Base-by-base conservation (phyloP, 1,140 invertebrate species). In the Myzus persicae region DNA sequence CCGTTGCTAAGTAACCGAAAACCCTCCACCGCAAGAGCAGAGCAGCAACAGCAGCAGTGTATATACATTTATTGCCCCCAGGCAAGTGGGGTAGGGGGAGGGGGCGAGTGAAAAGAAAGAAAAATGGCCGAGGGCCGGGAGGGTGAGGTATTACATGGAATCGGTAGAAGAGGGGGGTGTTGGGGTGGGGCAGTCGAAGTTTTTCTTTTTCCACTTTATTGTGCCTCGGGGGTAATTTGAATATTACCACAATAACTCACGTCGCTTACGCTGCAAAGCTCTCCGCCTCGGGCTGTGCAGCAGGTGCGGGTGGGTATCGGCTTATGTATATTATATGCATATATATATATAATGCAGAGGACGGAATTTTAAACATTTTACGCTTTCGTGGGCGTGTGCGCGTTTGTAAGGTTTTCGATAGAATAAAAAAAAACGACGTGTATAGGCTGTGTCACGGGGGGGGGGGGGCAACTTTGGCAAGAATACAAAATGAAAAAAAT, bases 201-300 rank as follows among this genome's bases (percentile, higher is more conserved):
- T 85, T 84, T 93, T 93, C 81, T 93, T 93, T 93, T 93, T 54
- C 81, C 81, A 40, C 44, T 92, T 92, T 82, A 48, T 82, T 48
- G 76, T 48, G 76, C 91, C 91, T 82, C 24, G 11, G 67, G 90
- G 91, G 91, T 85, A 85, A 93, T 93, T 93, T 85, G 81, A 93
- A 93, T 93, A 93, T 93, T 93, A 54, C 91, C 81, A 54, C 91
- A 54, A 93, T 90, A 90, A 93, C 89, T 93, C 89, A 90, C 89
- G 67, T 90, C 89, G 24, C 26, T 14, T 54, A 26, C 51, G 48
- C 48, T 59, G 42, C 26, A 48, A 36, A 48, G 42, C n/a, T 82
- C 59, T 46, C 84, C 84, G 84, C 93, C 36, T 26, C 31, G 44
- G 46, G 31, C 20, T 26, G 82, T 84, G 82, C 38, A 40, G 85